A percentile compares a stretch with the other conserved stretches of the same genome.
Conservation (phyloP, 2,888 invertebrate genomes). For the Eristalis pertinax region DNA sequence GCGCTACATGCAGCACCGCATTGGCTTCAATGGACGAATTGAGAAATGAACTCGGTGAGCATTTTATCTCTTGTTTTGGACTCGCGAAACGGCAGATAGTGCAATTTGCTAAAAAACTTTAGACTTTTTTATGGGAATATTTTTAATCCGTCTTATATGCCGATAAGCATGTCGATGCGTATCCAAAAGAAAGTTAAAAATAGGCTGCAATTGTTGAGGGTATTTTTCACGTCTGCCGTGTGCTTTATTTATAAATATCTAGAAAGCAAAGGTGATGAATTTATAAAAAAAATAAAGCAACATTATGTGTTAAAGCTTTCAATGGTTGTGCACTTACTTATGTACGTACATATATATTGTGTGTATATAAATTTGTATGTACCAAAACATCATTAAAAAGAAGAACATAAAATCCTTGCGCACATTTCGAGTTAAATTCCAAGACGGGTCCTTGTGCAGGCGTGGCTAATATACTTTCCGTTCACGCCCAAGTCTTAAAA, state of each 20-base stretch:
- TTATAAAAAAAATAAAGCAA: background rate
- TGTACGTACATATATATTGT: background rate
- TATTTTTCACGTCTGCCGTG: background rate
- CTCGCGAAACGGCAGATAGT: no score
- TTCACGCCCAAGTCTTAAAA: constrained; percentile 66
- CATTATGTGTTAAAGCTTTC: background rate
- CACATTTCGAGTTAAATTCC: constrained; percentile 21
- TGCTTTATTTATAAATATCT: background rate
- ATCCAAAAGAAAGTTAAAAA: no score
- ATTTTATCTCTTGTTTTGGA: no score
- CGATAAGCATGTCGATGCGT: no score
- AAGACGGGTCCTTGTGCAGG: constrained; percentile 54
- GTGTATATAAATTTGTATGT: background rate
- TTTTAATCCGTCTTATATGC: no score
- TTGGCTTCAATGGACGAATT: no score
- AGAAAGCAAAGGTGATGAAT: background rate
- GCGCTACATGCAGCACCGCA: no score
- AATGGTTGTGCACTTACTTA: no score
- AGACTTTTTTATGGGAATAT: no score
- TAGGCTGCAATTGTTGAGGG: no score
- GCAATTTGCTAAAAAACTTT: no score
- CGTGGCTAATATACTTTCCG: constrained; percentile 48
- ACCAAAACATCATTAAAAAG: background rate
- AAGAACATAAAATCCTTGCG: constrained; percentile 41
- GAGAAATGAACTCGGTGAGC: no score